Evolutionary conservation across 2,113 vertebrate species (phyloP), one percentile per base, ranked within the genome.

Genomic region (Oostethus manadensis): DNA sequence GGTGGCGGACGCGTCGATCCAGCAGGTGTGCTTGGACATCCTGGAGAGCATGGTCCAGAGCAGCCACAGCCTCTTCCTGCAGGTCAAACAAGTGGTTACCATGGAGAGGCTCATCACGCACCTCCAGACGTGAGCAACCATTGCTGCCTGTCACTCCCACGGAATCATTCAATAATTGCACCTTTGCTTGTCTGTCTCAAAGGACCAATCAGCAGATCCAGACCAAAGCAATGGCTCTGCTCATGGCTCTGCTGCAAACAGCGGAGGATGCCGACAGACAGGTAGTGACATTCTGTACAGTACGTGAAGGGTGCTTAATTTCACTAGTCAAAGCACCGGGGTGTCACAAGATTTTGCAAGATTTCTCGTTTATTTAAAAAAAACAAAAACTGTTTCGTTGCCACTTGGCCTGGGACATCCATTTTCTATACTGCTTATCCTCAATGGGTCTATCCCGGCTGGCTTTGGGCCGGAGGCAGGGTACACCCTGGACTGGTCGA

Each of bases 201-300:
- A 99, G 97, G 81, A 90, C 91, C 0, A 95, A 96, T 11, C 87
- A 91, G 51, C 90, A 94, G 80, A 90, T 98, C 55, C 97, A 99
- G 81, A 96, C 94, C 68, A 99, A 99, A 87, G 96, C 94, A 2
- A 97, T 97, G 96, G 96, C 97, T 0, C 88, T 99, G 44, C 89
- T 98, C 2, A 94, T 95, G 58, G 95, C 96, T 0, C 78, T 99
- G 60, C 86, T 99, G 18, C 96, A 95, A 86, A 92, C 91, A 0
- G 93, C 93, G 0, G 88, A 69, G 0, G 84, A 90, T 0, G 1
- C 62, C 0, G 94, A 97, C 59, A 86, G 91, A 66, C 86, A 86
- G 93, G 96, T 96, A 72, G 22, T 15, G 8, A 4, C 21, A 29
- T 54, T 10, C 8, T 22, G 13, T 8, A 35, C 33, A 35, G 33